Evolutionary conservation across 2,888 invertebrate species (phyloP).

Genomic region (Keiferia lycopersicella): DNA sequence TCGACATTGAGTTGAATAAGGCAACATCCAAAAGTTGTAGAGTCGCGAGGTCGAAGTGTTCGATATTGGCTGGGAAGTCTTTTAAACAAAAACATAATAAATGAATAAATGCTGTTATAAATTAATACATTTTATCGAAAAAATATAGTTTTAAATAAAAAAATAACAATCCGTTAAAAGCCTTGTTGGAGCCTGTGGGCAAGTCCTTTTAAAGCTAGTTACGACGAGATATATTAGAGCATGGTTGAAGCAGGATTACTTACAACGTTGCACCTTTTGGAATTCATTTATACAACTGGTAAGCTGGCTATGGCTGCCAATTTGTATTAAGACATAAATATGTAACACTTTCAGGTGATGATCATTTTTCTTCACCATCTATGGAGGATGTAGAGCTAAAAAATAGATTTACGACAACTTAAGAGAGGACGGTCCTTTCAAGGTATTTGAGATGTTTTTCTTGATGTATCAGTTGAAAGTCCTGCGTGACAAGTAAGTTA

Average conservation of each 20-base stretch:
- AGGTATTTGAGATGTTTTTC: too few relatives aligned
- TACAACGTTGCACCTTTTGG: constrained; percentile 22
- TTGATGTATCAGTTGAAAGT: too few relatives aligned
- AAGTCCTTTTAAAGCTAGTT: background rate
- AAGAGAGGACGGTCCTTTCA: background rate
- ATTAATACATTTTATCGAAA: too few relatives aligned
- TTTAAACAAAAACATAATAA: background rate
- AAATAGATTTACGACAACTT: background rate
- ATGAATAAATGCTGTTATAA: background rate
- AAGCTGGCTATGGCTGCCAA: constrained; percentile 19
- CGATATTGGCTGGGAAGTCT: background rate
- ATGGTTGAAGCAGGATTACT: constrained; percentile 3
- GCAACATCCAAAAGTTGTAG: constrained; percentile 17
- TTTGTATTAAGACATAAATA: constrained; percentile 13
- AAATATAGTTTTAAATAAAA: too few relatives aligned
- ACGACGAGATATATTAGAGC: constrained; percentile 18
- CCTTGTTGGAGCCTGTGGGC: background rate
- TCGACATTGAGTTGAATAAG: constrained; percentile 30
- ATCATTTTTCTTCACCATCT: background rate
- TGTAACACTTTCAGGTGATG: background rate
- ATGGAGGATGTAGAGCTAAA: background rate
- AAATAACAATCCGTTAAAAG: too few relatives aligned
- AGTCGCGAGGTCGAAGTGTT: background rate
- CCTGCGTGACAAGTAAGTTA: too few relatives aligned
- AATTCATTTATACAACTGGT: constrained; percentile 25